phyloP scores from a whole-genome alignment of 2,113 vertebrate genomes.

The Jaculus jaculus region DNA sequence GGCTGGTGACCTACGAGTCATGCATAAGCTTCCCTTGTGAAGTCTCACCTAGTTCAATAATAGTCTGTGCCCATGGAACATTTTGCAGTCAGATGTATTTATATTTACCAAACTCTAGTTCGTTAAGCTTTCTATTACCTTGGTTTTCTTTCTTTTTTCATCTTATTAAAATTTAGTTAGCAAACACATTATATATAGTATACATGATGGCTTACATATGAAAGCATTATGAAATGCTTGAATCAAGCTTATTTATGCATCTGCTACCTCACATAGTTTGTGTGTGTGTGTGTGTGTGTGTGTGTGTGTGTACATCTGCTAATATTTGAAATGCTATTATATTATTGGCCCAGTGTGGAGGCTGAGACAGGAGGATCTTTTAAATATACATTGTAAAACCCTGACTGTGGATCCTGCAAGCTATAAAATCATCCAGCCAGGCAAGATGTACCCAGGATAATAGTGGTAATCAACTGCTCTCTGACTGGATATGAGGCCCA shows the following conservation, averaged over 20 bases:
- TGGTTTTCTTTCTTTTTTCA: background rate
- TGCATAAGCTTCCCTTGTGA: conserved; percentile 23
- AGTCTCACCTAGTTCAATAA: conserved; percentile 9
- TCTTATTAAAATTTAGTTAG: background rate
- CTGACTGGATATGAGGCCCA: no score
- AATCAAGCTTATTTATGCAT: background rate
- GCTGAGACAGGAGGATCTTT: background rate
- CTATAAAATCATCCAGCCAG: no score
- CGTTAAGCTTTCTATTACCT: conserved; percentile 26
- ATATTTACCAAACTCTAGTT: conserved; percentile 5
- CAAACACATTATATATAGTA: background rate
- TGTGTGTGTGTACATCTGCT: background rate
- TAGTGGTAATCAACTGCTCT: no score
- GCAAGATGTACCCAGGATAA: no score
- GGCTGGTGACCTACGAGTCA: background rate
- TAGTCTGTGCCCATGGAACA: background rate
- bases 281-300: background rate
- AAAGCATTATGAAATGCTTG: background rate
- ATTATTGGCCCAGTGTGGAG: background rate
- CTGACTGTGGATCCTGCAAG: background rate
- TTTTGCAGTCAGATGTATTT: conserved; percentile 28
- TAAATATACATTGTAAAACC: background rate
- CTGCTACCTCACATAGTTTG: background rate
- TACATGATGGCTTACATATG: background rate
- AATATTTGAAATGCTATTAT: background rate